A percentile compares a stretch with the other conserved stretches of the same genome.
These are phyloP conservation scores for Eucidaris tribuloides DNA, from an alignment of 35 echinoderm and acorn worm species.

Conservation along the genomic window DNA sequence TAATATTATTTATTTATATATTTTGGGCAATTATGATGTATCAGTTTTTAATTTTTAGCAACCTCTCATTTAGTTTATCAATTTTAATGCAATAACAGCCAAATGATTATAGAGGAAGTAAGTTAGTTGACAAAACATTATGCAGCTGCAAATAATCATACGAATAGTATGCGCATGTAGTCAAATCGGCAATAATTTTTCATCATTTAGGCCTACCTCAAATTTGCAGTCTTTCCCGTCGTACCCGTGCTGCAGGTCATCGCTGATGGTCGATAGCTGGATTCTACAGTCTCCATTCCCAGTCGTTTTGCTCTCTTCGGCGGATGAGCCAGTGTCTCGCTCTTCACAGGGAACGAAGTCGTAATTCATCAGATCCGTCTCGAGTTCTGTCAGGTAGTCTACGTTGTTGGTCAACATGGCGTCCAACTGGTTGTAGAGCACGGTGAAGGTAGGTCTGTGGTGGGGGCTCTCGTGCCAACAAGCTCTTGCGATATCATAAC, in stretches of 20 bases:
- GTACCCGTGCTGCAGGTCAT: not conserved
- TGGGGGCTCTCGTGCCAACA: constrained; percentile 81
- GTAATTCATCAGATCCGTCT: constrained; percentile 3
- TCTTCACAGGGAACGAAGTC: constrained; percentile 17
- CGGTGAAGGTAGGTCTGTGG: constrained; percentile 69
- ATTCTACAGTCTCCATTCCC: not conserved
- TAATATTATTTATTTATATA: too few species aligned
- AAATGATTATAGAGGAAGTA: too few species aligned
- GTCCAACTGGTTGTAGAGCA: constrained; percentile 68
- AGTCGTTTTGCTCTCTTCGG: not conserved
- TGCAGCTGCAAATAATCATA: too few species aligned
- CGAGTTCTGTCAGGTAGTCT: constrained; percentile 61
- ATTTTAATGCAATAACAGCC: too few species aligned
- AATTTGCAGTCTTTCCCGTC: not conserved
- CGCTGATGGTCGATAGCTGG: not conserved
- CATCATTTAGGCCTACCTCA: too few species aligned
- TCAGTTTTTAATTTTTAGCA: too few species aligned
- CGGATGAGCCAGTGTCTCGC: not conserved
- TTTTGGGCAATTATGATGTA: too few species aligned
- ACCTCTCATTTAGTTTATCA: too few species aligned
- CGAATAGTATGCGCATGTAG: too few species aligned
- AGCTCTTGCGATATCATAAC: constrained; percentile 70
- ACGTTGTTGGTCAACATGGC: constrained; percentile 58
- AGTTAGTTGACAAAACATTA: too few species aligned
- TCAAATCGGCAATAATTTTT: too few species aligned